Evolutionary conservation across 1,140 invertebrate species (phyloP).

Genomic region (Lordiphosa stackelbergi): DNA sequence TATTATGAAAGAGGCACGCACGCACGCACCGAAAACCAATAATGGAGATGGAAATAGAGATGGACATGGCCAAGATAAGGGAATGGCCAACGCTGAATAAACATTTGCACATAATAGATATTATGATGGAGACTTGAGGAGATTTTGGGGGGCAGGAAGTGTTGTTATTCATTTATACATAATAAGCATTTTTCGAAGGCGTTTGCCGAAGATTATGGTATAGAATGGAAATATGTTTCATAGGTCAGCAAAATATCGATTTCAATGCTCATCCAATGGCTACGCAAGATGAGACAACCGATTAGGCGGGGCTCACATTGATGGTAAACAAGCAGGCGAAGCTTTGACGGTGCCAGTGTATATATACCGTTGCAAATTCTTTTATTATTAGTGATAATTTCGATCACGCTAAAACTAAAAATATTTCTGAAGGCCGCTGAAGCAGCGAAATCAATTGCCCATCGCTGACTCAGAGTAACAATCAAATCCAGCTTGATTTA

Average conservation of each 20-base stretch:
- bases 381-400: no score
- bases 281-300: background rate
- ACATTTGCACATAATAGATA: slow-evolving; percentile 71
- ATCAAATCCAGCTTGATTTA: no score
- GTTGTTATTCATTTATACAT: slow-evolving; percentile 38
- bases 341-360: no score
- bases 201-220: slow-evolving; percentile 26
- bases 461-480: no score
- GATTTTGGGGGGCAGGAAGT: slow-evolving; percentile 28
- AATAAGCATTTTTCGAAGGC: slow-evolving; percentile 51
- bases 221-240: slow-evolving; percentile 32
- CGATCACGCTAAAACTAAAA: no score
- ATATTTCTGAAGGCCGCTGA: no score
- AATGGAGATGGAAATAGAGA: slow-evolving; percentile 18
- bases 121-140: slow-evolving; percentile 24
- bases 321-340: no score
- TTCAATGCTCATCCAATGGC: background rate
- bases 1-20: slow-evolving; percentile 35
- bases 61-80: slow-evolving; percentile 55
- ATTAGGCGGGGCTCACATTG: background rate
- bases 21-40: slow-evolving; percentile 6
- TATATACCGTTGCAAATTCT: no score
- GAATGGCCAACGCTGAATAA: slow-evolving; percentile 51
- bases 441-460: no score
- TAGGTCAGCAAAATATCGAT: slow-evolving; percentile 5